Conservation (phyloP, 2,113 vertebrate genomes). For the Sardina pilchardus region DNA sequence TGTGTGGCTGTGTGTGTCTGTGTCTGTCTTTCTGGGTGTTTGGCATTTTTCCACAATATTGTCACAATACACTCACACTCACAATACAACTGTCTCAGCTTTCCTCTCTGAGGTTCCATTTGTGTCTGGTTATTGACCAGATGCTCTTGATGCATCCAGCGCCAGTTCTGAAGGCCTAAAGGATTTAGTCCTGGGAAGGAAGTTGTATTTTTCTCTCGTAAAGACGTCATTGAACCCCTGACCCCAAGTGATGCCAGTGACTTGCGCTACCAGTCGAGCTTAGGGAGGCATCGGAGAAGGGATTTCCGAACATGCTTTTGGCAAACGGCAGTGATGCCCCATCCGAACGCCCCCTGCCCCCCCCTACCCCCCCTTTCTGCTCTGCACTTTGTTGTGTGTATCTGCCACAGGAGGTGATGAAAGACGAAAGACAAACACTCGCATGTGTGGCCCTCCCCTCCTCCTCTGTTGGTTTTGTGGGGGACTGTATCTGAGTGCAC, state of each 20-base stretch:
- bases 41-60: background rate
- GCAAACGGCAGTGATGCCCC: background rate
- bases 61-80: background rate
- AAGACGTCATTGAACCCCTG: background rate
- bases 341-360: background rate
- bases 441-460: background rate
- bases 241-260: background rate
- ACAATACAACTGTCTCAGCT: background rate
- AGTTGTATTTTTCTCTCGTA: background rate
- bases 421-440: background rate
- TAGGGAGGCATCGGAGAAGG: background rate
- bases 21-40: background rate
- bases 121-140: background rate
- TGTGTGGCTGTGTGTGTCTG: background rate
- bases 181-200: background rate
- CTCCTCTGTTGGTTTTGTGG: slow-evolving; percentile 36
- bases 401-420: background rate
- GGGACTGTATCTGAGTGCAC: slow-evolving; percentile 42
- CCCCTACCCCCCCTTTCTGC: background rate
- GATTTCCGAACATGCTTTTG: background rate
- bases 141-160: background rate
- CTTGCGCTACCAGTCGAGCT: background rate
- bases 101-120: slow-evolving; percentile 30
- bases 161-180: background rate
- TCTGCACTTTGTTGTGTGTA: background rate